Evolutionary conservation across 2,797 vertebrate genomes (phyloP).

Genomic region (Paramormyrops hopkinsi): DNA sequence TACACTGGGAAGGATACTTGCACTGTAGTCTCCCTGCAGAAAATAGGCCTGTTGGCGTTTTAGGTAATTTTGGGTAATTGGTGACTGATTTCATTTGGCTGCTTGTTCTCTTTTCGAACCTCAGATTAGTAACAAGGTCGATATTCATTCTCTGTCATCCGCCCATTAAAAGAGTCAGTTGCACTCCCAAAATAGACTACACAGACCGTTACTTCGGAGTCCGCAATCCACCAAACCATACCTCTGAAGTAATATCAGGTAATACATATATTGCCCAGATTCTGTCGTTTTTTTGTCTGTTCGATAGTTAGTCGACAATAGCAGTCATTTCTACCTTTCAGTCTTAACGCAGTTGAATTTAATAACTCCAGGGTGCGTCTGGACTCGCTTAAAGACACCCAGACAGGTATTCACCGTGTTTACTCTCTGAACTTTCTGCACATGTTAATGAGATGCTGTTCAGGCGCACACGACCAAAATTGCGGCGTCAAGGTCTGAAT

Average conservation of each 20-base stretch:
- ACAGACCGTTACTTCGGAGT: not conserved
- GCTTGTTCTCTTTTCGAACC: not conserved
- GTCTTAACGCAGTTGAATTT: not conserved
- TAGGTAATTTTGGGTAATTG: not conserved
- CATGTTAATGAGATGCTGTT: constrained; percentile 51
- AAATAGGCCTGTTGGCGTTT: not conserved
- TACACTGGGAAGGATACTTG: not conserved
- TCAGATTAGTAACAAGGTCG: not conserved
- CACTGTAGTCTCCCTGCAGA: not conserved
- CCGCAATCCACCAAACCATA: not conserved
- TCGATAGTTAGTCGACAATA: not conserved
- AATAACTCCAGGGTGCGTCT: constrained; percentile 41
- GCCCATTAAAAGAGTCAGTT: not conserved
- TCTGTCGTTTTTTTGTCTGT: not conserved
- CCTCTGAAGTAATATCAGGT: not conserved
- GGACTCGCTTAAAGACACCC: constrained; percentile 57
- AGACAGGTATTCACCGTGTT: constrained; percentile 60
- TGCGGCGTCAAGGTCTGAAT: constrained; percentile 59
- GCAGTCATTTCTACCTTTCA: not conserved
- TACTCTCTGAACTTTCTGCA: constrained; percentile 61
- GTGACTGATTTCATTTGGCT: not conserved
- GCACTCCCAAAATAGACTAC: not conserved
- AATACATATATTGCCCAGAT: not conserved
- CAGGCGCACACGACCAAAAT: constrained; percentile 47
- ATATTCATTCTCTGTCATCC: not conserved